phyloP scores from a whole-genome alignment of 92 coral and sea anemone species.

The Blastomussa wellsi region DNA sequence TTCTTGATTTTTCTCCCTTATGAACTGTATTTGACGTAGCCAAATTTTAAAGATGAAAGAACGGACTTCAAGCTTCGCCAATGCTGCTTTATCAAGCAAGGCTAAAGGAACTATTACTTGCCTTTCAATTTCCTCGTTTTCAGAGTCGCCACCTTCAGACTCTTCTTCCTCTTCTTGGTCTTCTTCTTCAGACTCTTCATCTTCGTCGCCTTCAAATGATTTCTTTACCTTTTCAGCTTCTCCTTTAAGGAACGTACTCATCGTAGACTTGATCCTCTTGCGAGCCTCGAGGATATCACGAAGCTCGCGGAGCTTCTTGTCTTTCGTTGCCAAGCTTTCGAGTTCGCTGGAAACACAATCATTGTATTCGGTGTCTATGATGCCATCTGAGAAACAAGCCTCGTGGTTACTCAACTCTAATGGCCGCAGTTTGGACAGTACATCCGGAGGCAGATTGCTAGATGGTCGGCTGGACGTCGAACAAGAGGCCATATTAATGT shows the following conservation, averaged over 20 bases:
- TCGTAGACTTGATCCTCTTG: background rate
- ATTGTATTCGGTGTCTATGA: background rate
- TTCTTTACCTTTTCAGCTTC: background rate
- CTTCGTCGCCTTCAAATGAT: background rate
- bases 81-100: background rate
- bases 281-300: background rate
- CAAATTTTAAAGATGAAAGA: slow-evolving; percentile 22
- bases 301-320: slow-evolving; percentile 7
- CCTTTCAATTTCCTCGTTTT: background rate
- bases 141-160: background rate
- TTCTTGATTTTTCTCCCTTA: background rate
- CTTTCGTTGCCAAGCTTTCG: slow-evolving; percentile 13
- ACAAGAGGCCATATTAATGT: slow-evolving; percentile 10
- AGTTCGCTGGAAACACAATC: background rate
- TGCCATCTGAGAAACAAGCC: background rate
- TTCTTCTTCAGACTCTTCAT: background rate
- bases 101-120: background rate
- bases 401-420: background rate
- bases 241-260: background rate
- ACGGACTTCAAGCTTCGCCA: background rate
- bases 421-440: slow-evolving; percentile 2
- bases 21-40: slow-evolving; percentile 13
- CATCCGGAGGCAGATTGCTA: background rate
- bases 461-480: background rate
- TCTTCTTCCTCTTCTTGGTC: background rate